Evolutionary conservation across 2,888 invertebrate species (phyloP).

Genomic region (Itoplectis maculator): DNA sequence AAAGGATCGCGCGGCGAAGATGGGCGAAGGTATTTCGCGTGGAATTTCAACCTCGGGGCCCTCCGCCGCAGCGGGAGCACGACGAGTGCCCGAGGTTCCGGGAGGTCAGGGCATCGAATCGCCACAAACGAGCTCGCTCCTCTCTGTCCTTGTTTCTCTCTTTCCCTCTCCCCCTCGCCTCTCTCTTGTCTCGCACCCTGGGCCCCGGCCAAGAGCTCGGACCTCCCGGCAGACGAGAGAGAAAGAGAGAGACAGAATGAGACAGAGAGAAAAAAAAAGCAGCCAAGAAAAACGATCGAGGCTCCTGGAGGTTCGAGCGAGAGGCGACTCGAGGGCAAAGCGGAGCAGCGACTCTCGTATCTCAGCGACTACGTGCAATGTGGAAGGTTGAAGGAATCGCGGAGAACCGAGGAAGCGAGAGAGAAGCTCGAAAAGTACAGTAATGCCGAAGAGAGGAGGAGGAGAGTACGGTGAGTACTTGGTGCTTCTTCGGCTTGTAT

Average conservation of each 20-base stretch:
- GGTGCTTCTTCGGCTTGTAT: constrained; percentile 72
- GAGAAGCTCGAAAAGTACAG: constrained; percentile 36
- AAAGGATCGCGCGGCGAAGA: constrained; percentile 54
- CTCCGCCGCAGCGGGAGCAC: constrained; percentile 35
- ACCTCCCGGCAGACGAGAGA: constrained; percentile 60
- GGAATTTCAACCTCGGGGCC: constrained; percentile 57
- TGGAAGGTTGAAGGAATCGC: constrained; percentile 21
- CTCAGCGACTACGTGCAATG: constrained; percentile 7
- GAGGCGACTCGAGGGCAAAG: constrained; percentile 48
- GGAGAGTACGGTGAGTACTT: constrained; percentile 64
- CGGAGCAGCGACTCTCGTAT: constrained; percentile 27
- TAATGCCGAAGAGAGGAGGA: no score
- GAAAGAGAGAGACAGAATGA: constrained; percentile 32
- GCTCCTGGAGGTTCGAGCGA: constrained; percentile 52
- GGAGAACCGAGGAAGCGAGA: no score
- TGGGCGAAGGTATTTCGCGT: constrained; percentile 58
- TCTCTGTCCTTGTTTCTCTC: no score
- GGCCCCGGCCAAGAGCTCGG: constrained; percentile 42
- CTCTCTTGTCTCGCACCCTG: constrained; percentile 32
- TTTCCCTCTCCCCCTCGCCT: no score
- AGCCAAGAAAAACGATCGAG: constrained; percentile 46
- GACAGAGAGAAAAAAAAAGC: not conserved
- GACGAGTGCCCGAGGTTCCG: constrained; percentile 60
- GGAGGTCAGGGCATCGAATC: constrained; percentile 67
- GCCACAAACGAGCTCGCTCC: constrained; percentile 64